Base-by-base conservation (phyloP, 1,140 invertebrate species). In the Mizuhopecten yessoensis region DNA sequence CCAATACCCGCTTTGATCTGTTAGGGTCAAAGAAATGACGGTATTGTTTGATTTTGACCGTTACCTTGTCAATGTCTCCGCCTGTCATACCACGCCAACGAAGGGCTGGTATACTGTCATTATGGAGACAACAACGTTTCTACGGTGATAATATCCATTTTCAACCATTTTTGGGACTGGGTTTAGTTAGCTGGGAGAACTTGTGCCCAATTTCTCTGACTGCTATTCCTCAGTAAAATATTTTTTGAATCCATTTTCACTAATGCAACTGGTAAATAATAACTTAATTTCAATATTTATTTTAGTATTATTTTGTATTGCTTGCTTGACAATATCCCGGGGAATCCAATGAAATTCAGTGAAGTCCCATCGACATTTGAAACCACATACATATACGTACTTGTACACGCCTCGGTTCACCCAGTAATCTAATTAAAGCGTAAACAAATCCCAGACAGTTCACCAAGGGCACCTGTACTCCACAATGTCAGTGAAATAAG, bases 351-450 rank as follows among this genome's bases (percentile, higher is more conserved):
- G n/a, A 75, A n/a, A 75, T n/a, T 20, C 17, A 45, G n/a, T n/a
- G n/a, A n/a, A 45, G 36, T 13, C 42, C 17, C 42, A 45, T 0
- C 9, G 9, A 45, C n/a, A 75, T 75, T 29, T 9, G 2, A 75
- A n/a, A 29, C 23, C 11, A 49, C 45, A 17, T 49, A 39, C 13
- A 39, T 39, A 39, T 39, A 39, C 5, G 45, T 49, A 49, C 5
- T 5, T 49, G 45, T 49, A n/a, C 5, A 75, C 57, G 57, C 57
- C 57, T 45, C 57, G 11, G 57, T 75, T 75, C 57, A 75, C 57
- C n/a, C 57, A 75, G 57, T 75, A 75, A 75, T 75, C 57, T 75
- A 75, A 75, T 75, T 75, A 75, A 75, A 75, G 29, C n/a, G 57
- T 75, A 75, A 75, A 75, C 57, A 75, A 75, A 75, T n/a, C 57